Conservation (phyloP, 2,888 invertebrate species). For the Agonopterix arenella region DNA sequence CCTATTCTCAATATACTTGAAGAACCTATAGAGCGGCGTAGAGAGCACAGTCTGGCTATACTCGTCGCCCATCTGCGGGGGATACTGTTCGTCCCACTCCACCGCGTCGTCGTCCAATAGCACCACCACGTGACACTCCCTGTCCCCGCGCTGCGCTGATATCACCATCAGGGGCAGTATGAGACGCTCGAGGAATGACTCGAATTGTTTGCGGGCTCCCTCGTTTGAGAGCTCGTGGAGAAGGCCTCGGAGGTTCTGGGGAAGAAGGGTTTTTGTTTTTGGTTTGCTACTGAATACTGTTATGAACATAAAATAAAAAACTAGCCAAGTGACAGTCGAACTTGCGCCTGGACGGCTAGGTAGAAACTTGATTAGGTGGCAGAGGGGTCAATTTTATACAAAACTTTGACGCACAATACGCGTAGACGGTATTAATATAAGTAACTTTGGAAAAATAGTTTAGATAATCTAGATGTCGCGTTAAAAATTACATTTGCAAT, state of each 20-base stretch:
- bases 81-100: constrained; percentile 99
- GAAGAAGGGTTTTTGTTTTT: neutral
- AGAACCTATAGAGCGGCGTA: constrained; percentile 97
- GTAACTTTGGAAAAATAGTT: too few relatives aligned
- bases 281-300: too few relatives aligned
- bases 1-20: constrained; percentile 98
- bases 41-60: constrained; percentile 98
- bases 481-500: too few relatives aligned
- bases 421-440: too few relatives aligned
- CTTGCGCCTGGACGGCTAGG: too few relatives aligned
- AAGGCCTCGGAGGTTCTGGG: constrained; percentile 94
- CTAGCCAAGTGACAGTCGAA: too few relatives aligned
- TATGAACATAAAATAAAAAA: too few relatives aligned
- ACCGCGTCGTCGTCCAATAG: constrained; percentile 95
- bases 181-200: constrained; percentile 95
- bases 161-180: constrained; percentile 98
- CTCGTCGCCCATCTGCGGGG: constrained; percentile 99
- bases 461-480: too few relatives aligned
- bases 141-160: constrained; percentile 91
- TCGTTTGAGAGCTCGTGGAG: constrained; percentile 99
- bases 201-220: constrained; percentile 98
- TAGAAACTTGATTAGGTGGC: too few relatives aligned
- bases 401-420: too few relatives aligned
- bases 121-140: constrained; percentile 97
- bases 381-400: too few relatives aligned